Conservation (phyloP, 2,797 vertebrate species). For the Zenarchopterus dispar region DNA sequence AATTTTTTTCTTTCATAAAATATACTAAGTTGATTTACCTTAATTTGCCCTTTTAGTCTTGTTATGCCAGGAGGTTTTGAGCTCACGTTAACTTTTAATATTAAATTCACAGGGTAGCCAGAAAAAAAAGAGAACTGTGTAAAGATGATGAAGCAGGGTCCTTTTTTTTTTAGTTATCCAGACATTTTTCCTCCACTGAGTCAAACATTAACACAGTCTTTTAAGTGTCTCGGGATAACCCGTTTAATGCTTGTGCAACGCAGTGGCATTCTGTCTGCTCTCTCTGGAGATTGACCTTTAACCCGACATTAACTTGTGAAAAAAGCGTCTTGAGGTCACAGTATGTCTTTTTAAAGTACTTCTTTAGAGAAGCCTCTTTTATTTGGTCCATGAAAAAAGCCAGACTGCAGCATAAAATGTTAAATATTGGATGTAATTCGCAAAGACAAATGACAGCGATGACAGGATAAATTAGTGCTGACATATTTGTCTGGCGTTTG, state of each 20-base stretch:
- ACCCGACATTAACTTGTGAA: constrained; percentile 12
- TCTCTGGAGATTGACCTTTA: constrained; percentile 32
- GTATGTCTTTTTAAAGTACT: neutral
- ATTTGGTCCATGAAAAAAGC: constrained; percentile 4
- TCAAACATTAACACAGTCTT: constrained; percentile 24
- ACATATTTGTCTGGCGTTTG: constrained; percentile 12
- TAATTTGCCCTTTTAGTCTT: constrained; percentile 21
- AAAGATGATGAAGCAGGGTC: neutral
- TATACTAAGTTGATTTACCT: constrained; percentile 34
- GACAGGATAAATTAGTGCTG: constrained; percentile 18
- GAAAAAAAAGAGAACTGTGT: constrained; percentile 13
- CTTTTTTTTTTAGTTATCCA: constrained; percentile 10
- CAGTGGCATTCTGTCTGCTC: neutral
- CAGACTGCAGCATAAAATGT: constrained; percentile 1
- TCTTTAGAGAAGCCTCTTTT: constrained; percentile 2
- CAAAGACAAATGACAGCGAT: neutral
- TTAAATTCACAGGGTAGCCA: constrained; percentile 12
- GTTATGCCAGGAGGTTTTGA: constrained; percentile 8
- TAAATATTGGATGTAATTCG: constrained; percentile 20
- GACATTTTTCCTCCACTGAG: constrained; percentile 8
- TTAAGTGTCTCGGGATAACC: constrained; percentile 18
- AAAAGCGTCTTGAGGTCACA: constrained; percentile 13
- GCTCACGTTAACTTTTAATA: constrained; percentile 5
- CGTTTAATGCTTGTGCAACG: constrained; percentile 36
- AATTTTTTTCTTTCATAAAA: constrained; percentile 47